Conservation (phyloP, 2,113 vertebrate genomes). For the Lepisosteus osseus region DNA sequence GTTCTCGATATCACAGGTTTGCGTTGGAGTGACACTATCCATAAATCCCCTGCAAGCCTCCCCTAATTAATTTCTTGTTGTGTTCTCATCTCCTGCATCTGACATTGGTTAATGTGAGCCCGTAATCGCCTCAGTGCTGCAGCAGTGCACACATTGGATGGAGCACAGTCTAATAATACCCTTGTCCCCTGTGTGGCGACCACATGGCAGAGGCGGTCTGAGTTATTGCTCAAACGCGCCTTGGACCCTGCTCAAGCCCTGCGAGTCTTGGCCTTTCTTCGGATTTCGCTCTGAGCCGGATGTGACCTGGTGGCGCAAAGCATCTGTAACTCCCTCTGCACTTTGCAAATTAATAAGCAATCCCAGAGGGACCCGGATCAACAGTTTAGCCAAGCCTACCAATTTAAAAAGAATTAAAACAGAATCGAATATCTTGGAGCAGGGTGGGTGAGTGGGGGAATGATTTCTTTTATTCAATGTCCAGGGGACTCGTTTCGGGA, state of each 20-base stretch:
- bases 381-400: constrained; percentile 10
- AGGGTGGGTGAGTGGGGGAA: not conserved
- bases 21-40: not conserved
- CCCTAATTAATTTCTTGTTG: not conserved
- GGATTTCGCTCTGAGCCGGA: not conserved
- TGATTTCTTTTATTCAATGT: not conserved
- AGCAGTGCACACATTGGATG: not conserved
- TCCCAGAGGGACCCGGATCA: not conserved
- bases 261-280: not conserved
- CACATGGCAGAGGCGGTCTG: not conserved
- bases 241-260: constrained; percentile 7
- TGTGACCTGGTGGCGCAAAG: not conserved
- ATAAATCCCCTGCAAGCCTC: not conserved
- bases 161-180: constrained; percentile 1
- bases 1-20: too few species aligned
- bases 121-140: not conserved
- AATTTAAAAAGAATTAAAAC: not conserved
- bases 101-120: not conserved
- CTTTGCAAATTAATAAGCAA: not conserved
- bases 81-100: not conserved
- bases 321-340: not conserved
- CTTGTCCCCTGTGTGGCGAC: not conserved
- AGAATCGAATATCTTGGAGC: not conserved
- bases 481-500: not conserved
- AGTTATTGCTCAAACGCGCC: constrained; percentile 6